A percentile compares a stretch with the other conserved stretches of the same genome.
phyloP scores from a whole-genome alignment of 2,888 invertebrate genomes.

The Ametastegia equiseti region DNA sequence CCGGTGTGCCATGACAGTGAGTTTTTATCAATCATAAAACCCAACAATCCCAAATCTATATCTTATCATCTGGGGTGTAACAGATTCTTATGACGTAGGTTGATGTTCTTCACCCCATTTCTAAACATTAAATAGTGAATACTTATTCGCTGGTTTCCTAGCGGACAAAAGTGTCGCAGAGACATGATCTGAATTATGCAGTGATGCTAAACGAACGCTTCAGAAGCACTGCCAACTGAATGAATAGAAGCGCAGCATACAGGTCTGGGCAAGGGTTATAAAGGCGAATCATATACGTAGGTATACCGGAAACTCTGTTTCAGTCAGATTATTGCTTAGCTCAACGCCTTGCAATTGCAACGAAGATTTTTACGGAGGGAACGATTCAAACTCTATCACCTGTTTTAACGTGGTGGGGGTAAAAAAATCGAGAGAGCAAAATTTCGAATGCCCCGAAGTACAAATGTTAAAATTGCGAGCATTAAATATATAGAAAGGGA shows the following conservation, averaged over 20 bases:
- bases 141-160: background rate
- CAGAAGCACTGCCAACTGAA: background rate
- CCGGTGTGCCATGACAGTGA: no score
- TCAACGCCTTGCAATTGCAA: background rate
- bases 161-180: background rate
- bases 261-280: background rate
- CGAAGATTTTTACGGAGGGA: background rate
- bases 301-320: background rate
- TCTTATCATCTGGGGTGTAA: background rate
- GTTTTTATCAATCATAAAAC: background rate
- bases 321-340: background rate
- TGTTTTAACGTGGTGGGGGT: background rate
- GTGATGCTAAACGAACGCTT: background rate
- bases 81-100: background rate
- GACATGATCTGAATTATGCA: constrained; percentile 16
- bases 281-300: background rate
- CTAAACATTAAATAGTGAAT: background rate
- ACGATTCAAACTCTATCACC: background rate
- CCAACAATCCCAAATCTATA: background rate
- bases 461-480: no score
- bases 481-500: no score
- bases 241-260: constrained; percentile 6
- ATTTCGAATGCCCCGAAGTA: no score
- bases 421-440: no score
- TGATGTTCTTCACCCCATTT: background rate